A percentile compares a stretch with the other conserved stretches of the same genome.
Evolutionary conservation across 1,140 invertebrate species (phyloP).

Genomic region (Lepidurus packardi): DNA sequence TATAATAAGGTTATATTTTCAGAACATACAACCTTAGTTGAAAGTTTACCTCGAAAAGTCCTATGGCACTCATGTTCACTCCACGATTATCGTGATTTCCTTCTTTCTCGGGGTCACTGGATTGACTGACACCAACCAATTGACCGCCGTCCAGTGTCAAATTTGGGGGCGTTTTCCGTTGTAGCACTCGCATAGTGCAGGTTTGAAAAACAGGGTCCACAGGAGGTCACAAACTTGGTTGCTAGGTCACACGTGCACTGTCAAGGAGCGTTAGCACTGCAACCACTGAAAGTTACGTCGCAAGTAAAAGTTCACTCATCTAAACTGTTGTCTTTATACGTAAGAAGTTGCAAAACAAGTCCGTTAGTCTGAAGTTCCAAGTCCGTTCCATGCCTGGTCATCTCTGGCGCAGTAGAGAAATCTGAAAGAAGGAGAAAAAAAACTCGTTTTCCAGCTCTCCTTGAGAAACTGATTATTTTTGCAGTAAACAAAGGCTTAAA

Average conservation of each 20-base stretch:
- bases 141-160: neutral
- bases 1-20: neutral
- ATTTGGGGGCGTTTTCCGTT: neutral
- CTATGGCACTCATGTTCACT: neutral
- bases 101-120: neutral
- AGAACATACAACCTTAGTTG: neutral
- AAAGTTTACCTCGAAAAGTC: neutral
- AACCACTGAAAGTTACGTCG: neutral
- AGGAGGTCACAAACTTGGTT: neutral
- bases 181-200: conserved; percentile 10
- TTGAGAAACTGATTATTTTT: neutral
- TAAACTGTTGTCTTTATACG: neutral
- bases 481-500: too few species aligned
- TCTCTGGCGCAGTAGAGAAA: neutral
- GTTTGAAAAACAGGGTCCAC: neutral
- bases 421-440: neutral
- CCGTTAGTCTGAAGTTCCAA: neutral
- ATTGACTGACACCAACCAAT: neutral
- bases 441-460: neutral
- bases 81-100: neutral
- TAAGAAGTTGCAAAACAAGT: neutral
- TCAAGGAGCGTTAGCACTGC: neutral
- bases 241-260: neutral
- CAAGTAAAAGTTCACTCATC: neutral
- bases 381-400: neutral